Conservation (phyloP, 2,797 vertebrate genomes). For the Poecilia gillii region DNA sequence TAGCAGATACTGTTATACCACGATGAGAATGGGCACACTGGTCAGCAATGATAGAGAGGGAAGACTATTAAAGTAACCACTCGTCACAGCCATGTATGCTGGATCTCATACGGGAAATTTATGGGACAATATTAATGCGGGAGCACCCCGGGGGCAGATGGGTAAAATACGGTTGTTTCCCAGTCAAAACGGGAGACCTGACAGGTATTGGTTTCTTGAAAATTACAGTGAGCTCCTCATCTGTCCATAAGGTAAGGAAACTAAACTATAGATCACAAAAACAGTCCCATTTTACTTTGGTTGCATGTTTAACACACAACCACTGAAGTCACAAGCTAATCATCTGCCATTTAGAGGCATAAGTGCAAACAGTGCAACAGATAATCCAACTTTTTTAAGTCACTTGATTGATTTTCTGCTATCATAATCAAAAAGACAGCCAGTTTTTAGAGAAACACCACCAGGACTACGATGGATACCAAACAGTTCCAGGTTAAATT, state of each 20-base stretch:
- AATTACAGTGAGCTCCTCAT: not conserved
- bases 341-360: not conserved
- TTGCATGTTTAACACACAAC: not conserved
- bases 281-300: not conserved
- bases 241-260: not conserved
- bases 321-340: not conserved
- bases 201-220: not conserved
- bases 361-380: not conserved
- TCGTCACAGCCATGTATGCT: too few species aligned
- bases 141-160: too few species aligned
- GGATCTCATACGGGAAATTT: too few species aligned
- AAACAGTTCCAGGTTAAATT: not conserved
- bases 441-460: not conserved
- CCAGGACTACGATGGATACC: not conserved
- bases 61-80: too few species aligned
- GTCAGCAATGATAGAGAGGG: too few species aligned
- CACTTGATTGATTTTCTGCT: not conserved
- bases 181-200: too few species aligned
- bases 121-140: too few species aligned
- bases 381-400: not conserved
- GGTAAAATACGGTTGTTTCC: too few species aligned
- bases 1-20: not conserved
- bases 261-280: not conserved
- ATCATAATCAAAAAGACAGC: not conserved
- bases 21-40: too few species aligned